Percentiles rank a stretch among this genome's conserved stretches.
phyloP scores from a whole-genome alignment of 2,888 invertebrate genomes.

The Galerucella nymphaeae region DNA sequence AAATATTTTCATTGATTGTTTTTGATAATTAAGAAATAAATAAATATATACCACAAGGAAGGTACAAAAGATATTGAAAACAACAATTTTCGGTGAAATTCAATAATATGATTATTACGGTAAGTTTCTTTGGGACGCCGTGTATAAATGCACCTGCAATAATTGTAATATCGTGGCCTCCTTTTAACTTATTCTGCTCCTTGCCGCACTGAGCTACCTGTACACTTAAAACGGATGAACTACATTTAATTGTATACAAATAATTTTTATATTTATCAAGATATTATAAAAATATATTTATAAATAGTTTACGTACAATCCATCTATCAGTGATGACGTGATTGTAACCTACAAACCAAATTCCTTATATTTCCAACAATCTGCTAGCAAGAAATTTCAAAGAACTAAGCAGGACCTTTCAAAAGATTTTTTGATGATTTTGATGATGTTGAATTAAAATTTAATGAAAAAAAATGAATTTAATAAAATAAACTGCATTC shows the following conservation, averaged over 20 bases:
- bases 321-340: constrained; percentile 6
- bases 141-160: constrained; percentile 43
- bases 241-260: constrained; percentile 40
- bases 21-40: too few relatives aligned
- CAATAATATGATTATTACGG: not conserved
- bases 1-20: too few relatives aligned
- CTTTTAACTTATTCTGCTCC: constrained; percentile 39
- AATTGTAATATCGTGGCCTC: constrained; percentile 44
- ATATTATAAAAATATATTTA: constrained; percentile 24
- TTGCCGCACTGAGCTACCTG: constrained; percentile 26
- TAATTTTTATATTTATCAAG: constrained; percentile 27
- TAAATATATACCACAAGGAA: too few relatives aligned
- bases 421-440: not conserved
- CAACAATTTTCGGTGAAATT: too few relatives aligned
- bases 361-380: constrained; percentile 10
- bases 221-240: constrained; percentile 37
- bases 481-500: not conserved
- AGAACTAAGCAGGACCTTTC: not conserved
- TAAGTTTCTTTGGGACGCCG: constrained; percentile 1
- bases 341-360: constrained; percentile 22
- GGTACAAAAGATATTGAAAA: too few relatives aligned
- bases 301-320: constrained; percentile 9
- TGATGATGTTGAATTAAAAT: not conserved
- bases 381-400: constrained; percentile 6
- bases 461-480: not conserved